These are phyloP conservation scores for Scalopus aquaticus DNA, from an alignment of 2,113 vertebrate species.

Conservation along the genomic window DNA sequence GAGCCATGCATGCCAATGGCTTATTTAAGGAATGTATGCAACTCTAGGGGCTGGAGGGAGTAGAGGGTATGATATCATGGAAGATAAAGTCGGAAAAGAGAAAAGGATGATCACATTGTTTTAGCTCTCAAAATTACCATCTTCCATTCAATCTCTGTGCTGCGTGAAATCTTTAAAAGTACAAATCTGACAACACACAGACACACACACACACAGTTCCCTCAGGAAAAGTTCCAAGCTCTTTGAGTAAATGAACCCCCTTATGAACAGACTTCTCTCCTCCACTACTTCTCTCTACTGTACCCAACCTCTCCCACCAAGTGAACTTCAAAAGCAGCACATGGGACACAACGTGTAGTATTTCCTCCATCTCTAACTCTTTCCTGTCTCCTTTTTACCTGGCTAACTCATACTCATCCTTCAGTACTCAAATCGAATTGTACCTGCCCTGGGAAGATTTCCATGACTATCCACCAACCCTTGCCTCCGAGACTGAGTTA, in stretches of 20 bases:
- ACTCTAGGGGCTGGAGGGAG: not conserved
- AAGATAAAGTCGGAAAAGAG: not conserved
- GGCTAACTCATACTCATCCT: conserved; percentile 19
- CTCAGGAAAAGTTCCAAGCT: conserved; percentile 57
- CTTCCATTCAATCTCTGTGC: not conserved
- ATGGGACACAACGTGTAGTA: not conserved
- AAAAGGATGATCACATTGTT: not conserved
- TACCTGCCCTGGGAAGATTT: conserved; percentile 26
- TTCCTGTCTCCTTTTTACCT: conserved; percentile 13
- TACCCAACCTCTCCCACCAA: not conserved
- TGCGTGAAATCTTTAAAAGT: not conserved
- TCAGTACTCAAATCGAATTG: not conserved
- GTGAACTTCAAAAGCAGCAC: conserved; percentile 45
- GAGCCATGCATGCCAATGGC: not conserved
- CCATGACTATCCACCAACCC: not conserved
- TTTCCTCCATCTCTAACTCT: not conserved
- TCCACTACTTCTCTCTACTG: not conserved
- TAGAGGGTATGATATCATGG: not conserved
- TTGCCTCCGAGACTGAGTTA: conserved; percentile 14
- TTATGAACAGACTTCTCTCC: not conserved
- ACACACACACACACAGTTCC: not conserved
- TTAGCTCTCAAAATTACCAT: not conserved
- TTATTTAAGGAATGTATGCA: not conserved
- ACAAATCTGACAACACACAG: not conserved
- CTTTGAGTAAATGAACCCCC: not conserved